Base-by-base conservation (phyloP, 1,140 invertebrate genomes). In the Aphaenogaster ashmeadi region DNA sequence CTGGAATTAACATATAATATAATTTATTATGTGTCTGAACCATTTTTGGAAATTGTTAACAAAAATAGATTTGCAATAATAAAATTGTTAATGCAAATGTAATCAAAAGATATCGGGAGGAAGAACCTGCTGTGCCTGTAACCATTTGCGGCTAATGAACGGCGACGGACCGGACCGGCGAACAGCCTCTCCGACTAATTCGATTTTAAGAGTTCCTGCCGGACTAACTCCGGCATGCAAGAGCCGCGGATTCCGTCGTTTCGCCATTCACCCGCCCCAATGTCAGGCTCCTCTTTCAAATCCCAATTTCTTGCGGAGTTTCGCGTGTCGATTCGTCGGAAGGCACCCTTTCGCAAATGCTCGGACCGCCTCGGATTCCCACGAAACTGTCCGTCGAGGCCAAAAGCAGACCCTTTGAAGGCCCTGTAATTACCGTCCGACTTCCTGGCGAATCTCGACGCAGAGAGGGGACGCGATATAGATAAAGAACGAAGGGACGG, bases 391-490 rank as follows among this genome's bases (percentile, higher is more conserved):
- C 89, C 80, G 89, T 58, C 81, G 80, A 88, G 87, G 75, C 86
- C 89, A 90, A 80, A 88, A 88, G 77, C 81, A 91, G 89, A 90
- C 69, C 89, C 89, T 91, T 91, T 91, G 89, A 91, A 91, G 87
- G 81, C 81, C 81, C 87, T 88, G 87, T 91, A 91, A 91, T 91
- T 91, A 91, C 87, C 85, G 86, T 85, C 88, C 81, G 81, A 91
- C 90, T 91, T 91, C 62, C 89, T 90, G 89, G 87, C 87, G 83
- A 88, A 83, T 62, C 69, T 47, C 69, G 36, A 33, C 47, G n/a
- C 44, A 71, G 67, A 80, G 74, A 78, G 58, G 79, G 66, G 74
- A 87, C 80, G 64, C 56, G 50, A 78, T 83, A 90, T 83, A 74
- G 77, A 89, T 78, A 85, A 74, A 72, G 52, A 74, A 81, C 54